Evolutionary conservation across 2,888 invertebrate genomes (phyloP), one percentile per base, ranked within the genome.

Genomic region (Holacanthella duospinosa): DNA sequence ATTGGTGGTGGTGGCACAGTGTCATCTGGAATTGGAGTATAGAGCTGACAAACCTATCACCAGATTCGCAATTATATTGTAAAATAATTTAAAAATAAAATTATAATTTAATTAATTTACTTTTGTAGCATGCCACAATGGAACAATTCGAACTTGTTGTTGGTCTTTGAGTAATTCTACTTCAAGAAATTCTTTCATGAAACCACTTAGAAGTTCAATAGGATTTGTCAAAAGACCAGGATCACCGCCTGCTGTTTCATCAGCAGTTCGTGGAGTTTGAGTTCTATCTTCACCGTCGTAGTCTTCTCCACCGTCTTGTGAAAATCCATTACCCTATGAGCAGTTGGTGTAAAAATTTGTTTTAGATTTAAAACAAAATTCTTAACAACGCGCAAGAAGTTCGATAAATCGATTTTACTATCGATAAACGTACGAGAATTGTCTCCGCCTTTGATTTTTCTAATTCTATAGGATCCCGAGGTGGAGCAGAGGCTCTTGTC

Each of bases 121-220:
- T 70, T 82, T 83, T 67, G 86, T 82, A 0, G 85, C 85, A 2
- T 85, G 80, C 89, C 89, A 89, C 19, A 80, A 80, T 57, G 83
- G 80, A 66, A 84, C 77, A 24, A 77, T 61, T 27, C 65, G 65
- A 1, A 66, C 59, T 26, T 60, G 62, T 16, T 43, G 43, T 1
- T 63, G 48, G 29, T 69, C 64, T 1, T 55, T 29, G 16, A 63
- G 67, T 54, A 63, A 4, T 26, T 71, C 66, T 2, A 53, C 61
- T 2, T 36, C 60, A 9, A 68, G 48, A 16, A 64, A 64, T 19
- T 59, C 61, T 19, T 61, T 63, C 64, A 65, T 65, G 55, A 57
- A 63, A 1, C n/a, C 59, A 21, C 4, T 4, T 21, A 48, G 21
- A 48, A 48, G 12, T 21, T 9, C 16, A 9, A 21, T 21, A 4